Base-by-base conservation (phyloP, 2,888 invertebrate genomes). In the Caenorhabditis sp. region DNA sequence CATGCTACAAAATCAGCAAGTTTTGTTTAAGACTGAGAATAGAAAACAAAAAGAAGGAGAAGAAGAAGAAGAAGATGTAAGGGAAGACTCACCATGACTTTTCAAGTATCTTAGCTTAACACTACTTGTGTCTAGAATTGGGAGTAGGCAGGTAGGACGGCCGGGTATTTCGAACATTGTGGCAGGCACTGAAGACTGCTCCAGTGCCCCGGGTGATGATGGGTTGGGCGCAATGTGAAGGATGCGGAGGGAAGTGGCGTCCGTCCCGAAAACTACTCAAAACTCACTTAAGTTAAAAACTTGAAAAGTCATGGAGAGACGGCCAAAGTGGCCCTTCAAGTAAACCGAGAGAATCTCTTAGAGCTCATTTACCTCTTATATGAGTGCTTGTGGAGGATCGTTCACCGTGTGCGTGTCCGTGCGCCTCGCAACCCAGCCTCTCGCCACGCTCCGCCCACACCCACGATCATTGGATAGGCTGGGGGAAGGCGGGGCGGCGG, bases 311-410 rank as follows among this genome's bases (percentile, higher is more conserved):
- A 75, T 75, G 66, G 66, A 62, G 61, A 62, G 68, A 53, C 56
- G 39, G 56, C 63, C 63, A 73, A 73, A 65, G 58, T 56, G 73
- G 70, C 70, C 52, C 76, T 76, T 76, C 76, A 76, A 70, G 59
- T 70, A 65, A 76, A 70, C 70, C 63, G 52, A 63, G 74, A 74
- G 77, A 77, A 80, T 80, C 80, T 80, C 76, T 74, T 72, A 73
- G 76, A 72, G 80, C 80, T 80, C 80, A 80, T 80, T 80, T 80
- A 73, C 70, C 75, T 80, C 80, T 80, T 80, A 74, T 72, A 80
- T 80, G 80, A 78, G 80, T 77, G 77, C 71, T 71, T 59, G 74
- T 70, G 71, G 77, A 75, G 72, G 71, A 68, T 75, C 72, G 70
- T 70, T 75, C 68, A 52, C 70, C 50, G 59, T 63, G 62, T 68